Evolutionary conservation across 2,113 vertebrate genomes (phyloP).

Genomic region (Aspiorhynchus laticeps): DNA sequence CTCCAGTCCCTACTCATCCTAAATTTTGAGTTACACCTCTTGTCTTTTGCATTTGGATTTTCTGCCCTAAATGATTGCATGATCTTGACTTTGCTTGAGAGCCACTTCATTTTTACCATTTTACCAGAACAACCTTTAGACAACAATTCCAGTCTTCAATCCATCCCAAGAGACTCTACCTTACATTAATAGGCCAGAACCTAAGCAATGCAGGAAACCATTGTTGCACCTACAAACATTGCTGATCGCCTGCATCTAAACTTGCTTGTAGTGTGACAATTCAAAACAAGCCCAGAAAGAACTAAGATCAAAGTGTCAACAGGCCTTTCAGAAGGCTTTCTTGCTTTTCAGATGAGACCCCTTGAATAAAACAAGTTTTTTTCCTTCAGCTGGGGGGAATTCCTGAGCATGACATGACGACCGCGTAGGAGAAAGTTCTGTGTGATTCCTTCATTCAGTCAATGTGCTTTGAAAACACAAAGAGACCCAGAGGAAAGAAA

Average conservation of each 20-base stretch:
- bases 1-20: neutral
- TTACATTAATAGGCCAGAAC: neutral
- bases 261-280: neutral
- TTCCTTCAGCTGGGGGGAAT: constrained; percentile 3
- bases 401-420: neutral
- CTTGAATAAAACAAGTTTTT: neutral
- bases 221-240: neutral
- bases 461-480: constrained; percentile 19
- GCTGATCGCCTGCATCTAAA: neutral
- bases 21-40: neutral
- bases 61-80: neutral
- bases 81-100: neutral
- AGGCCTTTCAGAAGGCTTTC: neutral
- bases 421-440: constrained; percentile 12
- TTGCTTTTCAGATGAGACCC: neutral
- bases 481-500: constrained; percentile 38
- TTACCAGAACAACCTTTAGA: neutral
- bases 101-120: neutral
- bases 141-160: neutral
- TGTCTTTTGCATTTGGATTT: neutral
- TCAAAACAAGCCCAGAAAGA: neutral
- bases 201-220: neutral
- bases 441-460: constrained; percentile 21
- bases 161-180: neutral
- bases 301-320: neutral